phyloP scores from a whole-genome alignment of 1,140 invertebrate species.

The Eupeodes corollae region DNA sequence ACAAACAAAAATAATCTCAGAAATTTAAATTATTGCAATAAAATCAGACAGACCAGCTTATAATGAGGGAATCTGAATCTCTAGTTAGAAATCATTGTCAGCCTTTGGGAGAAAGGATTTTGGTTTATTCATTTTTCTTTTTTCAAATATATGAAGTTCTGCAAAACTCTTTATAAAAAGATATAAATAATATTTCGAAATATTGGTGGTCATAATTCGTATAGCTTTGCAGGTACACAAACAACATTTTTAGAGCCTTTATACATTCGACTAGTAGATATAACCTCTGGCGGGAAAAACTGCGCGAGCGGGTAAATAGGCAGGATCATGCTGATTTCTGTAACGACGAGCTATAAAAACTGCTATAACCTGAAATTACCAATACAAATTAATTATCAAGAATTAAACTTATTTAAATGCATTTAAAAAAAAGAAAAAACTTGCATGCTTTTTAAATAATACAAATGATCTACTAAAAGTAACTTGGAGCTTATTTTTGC shows the following conservation, averaged over 20 bases:
- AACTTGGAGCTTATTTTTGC: too few species aligned
- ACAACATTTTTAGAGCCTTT: not conserved
- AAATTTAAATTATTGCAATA: too few species aligned
- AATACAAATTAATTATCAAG: too few species aligned
- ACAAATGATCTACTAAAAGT: too few species aligned
- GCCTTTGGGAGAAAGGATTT: conserved; percentile 1
- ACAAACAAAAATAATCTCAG: too few species aligned
- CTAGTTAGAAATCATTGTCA: too few species aligned
- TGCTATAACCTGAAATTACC: conserved; percentile 52
- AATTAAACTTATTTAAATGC: too few species aligned
- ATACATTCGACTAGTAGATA: conserved; percentile 17
- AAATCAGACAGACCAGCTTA: too few species aligned
- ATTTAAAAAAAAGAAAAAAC: too few species aligned
- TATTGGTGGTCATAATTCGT: not conserved
- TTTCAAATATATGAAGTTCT: conserved; percentile 31
- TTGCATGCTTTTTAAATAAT: too few species aligned
- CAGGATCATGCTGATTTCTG: conserved; percentile 60
- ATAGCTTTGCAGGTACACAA: not conserved
- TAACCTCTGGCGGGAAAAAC: conserved; percentile 49
- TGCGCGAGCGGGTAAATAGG: conserved; percentile 53
- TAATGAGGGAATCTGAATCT: too few species aligned
- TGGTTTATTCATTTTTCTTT: conserved; percentile 12
- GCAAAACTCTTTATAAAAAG: conserved; percentile 15
- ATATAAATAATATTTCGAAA: conserved; percentile 5
- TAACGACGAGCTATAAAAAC: conserved; percentile 61